Conservation (phyloP, 2,113 vertebrate species). For the Elaphurus davidianus region DNA sequence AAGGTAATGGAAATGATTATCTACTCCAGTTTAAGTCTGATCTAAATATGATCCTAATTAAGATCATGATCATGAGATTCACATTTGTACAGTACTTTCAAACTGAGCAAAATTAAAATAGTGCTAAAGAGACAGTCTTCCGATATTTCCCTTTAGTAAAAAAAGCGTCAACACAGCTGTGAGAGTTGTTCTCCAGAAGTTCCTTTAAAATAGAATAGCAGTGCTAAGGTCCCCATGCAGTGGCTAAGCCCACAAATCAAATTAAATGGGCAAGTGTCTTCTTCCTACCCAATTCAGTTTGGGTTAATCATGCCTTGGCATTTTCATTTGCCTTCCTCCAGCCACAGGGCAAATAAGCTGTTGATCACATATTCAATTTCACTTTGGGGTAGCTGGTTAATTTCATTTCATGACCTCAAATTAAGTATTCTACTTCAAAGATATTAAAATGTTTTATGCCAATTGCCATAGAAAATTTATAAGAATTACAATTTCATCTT, state of each 20-base stretch:
- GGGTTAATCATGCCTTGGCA: background rate
- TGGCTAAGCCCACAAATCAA: background rate
- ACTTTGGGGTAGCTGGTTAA: constrained; percentile 1
- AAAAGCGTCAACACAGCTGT: background rate
- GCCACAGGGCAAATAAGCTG: background rate
- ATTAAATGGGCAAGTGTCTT: background rate
- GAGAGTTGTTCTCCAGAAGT: background rate
- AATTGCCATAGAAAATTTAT: constrained; percentile 12
- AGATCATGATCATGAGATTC: constrained; percentile 23
- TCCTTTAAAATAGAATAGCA: background rate
- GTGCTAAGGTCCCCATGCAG: background rate
- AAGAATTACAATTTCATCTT: constrained; percentile 23
- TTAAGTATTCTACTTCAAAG: constrained; percentile 48
- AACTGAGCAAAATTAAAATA: constrained; percentile 19
- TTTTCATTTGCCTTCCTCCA: background rate
- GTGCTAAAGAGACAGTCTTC: background rate
- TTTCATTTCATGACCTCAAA: constrained; percentile 55
- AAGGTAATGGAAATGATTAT: constrained; percentile 26
- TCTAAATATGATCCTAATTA: constrained; percentile 44
- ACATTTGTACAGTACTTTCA: background rate
- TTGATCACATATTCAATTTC: constrained; percentile 35
- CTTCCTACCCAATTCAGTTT: background rate
- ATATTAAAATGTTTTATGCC: constrained; percentile 39
- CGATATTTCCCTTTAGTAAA: background rate
- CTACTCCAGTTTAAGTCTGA: background rate